Evolutionary conservation across 2,113 vertebrate species (phyloP).

Genomic region (Cheilinus undulatus): DNA sequence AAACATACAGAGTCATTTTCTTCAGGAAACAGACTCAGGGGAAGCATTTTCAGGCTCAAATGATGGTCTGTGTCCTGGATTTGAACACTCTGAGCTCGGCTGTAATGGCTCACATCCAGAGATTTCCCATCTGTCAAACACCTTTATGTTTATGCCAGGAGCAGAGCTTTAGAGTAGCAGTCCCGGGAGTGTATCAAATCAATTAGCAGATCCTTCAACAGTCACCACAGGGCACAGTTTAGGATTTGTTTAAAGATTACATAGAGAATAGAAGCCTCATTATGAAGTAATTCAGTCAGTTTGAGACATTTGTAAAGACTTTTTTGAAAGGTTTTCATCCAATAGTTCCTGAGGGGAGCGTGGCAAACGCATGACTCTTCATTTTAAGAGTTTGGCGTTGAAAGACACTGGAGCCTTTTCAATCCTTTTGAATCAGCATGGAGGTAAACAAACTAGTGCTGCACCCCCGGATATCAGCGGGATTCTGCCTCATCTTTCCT

Average conservation of each 20-base stretch:
- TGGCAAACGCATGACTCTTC: slow-evolving; percentile 39
- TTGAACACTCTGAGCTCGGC: slow-evolving; percentile 39
- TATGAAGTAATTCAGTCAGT: slow-evolving; percentile 21
- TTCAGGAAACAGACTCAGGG: slow-evolving; percentile 53
- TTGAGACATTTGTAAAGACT: slow-evolving; percentile 33
- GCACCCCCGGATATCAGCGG: slow-evolving; percentile 35
- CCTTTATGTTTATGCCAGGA: slow-evolving; percentile 36
- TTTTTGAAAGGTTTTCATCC: slow-evolving; percentile 37
- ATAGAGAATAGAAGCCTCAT: slow-evolving; percentile 1
- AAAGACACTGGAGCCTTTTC: slow-evolving; percentile 24
- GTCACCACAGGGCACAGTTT: background rate
- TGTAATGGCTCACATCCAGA: slow-evolving; percentile 29
- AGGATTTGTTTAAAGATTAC: slow-evolving; percentile 20
- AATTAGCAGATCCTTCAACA: slow-evolving; percentile 45
- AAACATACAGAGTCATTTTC: slow-evolving; percentile 63
- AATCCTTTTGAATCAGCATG: slow-evolving; percentile 50
- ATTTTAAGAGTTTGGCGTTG: slow-evolving; percentile 39
- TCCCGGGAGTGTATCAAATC: slow-evolving; percentile 36
- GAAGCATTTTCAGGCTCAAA: slow-evolving; percentile 51
- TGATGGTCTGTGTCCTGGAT: slow-evolving; percentile 37
- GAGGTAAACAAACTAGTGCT: slow-evolving; percentile 36
- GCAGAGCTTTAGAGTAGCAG: slow-evolving; percentile 17
- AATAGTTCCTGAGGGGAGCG: slow-evolving; percentile 24
- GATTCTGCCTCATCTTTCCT: slow-evolving; percentile 24
- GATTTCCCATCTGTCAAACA: slow-evolving; percentile 43